phyloP scores from a whole-genome alignment of 2,797 vertebrate genomes.

The Melanogrammus aeglefinus region DNA sequence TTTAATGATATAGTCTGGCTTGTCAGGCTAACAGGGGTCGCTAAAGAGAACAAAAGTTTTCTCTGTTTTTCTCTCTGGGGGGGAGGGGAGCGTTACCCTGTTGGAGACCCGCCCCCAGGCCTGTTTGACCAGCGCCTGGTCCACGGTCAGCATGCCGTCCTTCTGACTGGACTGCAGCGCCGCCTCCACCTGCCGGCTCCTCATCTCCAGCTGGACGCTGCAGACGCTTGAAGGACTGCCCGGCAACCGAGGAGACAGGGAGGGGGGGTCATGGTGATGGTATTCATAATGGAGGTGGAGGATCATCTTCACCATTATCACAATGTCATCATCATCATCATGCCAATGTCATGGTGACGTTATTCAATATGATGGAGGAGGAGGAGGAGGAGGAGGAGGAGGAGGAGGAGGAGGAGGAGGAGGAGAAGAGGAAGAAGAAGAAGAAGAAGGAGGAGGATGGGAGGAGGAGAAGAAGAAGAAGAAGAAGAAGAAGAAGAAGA shows the following conservation, averaged over 20 bases:
- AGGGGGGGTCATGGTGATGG: neutral
- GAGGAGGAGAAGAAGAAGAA: no score
- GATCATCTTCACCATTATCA: neutral
- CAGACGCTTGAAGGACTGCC: constrained; percentile 86
- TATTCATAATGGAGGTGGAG: neutral
- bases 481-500: no score
- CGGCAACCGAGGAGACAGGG: neutral
- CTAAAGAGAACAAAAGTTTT: no score
- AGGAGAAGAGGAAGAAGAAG: no score
- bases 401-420: no score
- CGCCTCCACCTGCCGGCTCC: constrained; percentile 82
- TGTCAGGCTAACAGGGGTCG: no score
- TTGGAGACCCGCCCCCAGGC: constrained; percentile 89
- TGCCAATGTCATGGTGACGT: no score
- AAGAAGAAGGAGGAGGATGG: no score
- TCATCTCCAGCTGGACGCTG: constrained; percentile 86
- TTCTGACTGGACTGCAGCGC: constrained; percentile 84
- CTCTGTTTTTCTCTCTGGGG: neutral
- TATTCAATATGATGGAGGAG: no score
- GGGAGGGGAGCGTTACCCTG: constrained; percentile 72
- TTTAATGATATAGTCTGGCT: no score
- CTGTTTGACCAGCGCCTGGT: constrained; percentile 95
- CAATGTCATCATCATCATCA: no score
- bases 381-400: neutral
- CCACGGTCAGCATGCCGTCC: constrained; percentile 91